Evolutionary conservation across 2,797 vertebrate genomes (phyloP).

Genomic region (Ispidina lecontei): DNA sequence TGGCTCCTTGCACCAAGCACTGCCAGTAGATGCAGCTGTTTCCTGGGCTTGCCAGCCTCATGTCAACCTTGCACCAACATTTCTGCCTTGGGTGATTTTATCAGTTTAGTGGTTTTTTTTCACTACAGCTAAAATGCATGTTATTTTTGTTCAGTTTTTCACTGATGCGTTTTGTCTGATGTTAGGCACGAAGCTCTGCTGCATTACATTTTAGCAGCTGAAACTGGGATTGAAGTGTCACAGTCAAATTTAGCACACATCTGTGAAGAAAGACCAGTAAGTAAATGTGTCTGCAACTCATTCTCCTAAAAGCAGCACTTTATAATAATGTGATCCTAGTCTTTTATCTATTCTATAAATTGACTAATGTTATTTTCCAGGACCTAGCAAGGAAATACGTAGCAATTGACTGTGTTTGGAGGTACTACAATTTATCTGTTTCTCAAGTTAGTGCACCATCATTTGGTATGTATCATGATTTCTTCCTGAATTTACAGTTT

Average conservation of each 20-base stretch:
- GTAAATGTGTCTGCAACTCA: slow-evolving; percentile 50
- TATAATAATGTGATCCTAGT: not conserved
- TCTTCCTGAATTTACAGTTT: slow-evolving; percentile 16
- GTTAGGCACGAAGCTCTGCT: slow-evolving; percentile 87
- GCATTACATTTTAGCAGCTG: slow-evolving; percentile 88
- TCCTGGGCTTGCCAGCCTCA: not conserved
- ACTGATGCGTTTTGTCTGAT: slow-evolving; percentile 58
- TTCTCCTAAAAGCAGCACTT: not conserved
- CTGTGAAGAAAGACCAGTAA: slow-evolving; percentile 87
- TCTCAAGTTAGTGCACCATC: slow-evolving; percentile 87
- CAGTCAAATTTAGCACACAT: slow-evolving; percentile 92
- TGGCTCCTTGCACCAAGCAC: not conserved
- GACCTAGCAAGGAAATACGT: slow-evolving; percentile 79
- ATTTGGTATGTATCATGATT: slow-evolving; percentile 81
- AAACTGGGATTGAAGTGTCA: slow-evolving; percentile 90
- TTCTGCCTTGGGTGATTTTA: not conserved
- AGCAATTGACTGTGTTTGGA: slow-evolving; percentile 84
- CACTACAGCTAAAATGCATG: not conserved
- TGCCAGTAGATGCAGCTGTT: slow-evolving; percentile 74
- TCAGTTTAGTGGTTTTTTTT: not conserved
- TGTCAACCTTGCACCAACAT: not conserved
- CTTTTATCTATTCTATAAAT: not conserved
- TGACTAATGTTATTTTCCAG: slow-evolving; percentile 68
- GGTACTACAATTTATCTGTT: slow-evolving; percentile 92
- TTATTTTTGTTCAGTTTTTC: slow-evolving; percentile 31